These are phyloP conservation scores for Tachysurus vachellii DNA, from an alignment of 2,113 vertebrate genomes.

Conservation along the genomic window DNA sequence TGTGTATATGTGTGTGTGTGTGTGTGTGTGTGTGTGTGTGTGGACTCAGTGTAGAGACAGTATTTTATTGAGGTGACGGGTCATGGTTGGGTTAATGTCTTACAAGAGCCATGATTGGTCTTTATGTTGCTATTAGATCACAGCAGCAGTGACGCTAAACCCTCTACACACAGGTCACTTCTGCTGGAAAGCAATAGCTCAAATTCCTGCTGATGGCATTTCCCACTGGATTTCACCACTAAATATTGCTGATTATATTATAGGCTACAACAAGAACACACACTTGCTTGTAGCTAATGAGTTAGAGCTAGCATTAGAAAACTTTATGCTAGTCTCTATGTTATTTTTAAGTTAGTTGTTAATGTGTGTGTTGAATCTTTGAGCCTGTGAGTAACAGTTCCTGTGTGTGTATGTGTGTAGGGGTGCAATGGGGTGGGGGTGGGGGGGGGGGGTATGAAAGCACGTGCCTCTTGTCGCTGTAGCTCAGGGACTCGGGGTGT, in stretches of 20 bases:
- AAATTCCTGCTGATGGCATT: neutral
- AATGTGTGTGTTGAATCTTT: neutral
- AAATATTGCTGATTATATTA: neutral
- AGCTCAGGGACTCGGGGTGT: constrained; percentile 61
- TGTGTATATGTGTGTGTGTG: neutral
- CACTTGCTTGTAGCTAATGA: neutral
- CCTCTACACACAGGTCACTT: neutral
- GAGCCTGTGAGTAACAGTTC: constrained; percentile 32
- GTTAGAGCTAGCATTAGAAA: neutral
- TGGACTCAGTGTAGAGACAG: neutral
- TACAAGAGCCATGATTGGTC: constrained; percentile 41
- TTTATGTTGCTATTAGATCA: constrained; percentile 24
- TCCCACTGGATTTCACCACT: neutral
- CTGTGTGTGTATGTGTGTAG: constrained; percentile 14
- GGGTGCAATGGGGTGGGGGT: constrained; percentile 27
- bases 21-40: neutral
- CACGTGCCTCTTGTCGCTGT: constrained; percentile 37
- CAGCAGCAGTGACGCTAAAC: neutral
- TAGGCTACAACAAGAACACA: neutral
- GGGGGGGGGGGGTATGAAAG: constrained; percentile 30
- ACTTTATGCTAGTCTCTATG: neutral
- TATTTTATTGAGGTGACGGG: constrained; percentile 46
- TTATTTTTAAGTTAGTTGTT: neutral
- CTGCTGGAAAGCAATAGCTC: neutral
- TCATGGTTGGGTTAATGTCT: constrained; percentile 32